These are phyloP conservation scores for Cathartes aura DNA, from an alignment of 2,113 vertebrate genomes.

Conservation along the genomic window DNA sequence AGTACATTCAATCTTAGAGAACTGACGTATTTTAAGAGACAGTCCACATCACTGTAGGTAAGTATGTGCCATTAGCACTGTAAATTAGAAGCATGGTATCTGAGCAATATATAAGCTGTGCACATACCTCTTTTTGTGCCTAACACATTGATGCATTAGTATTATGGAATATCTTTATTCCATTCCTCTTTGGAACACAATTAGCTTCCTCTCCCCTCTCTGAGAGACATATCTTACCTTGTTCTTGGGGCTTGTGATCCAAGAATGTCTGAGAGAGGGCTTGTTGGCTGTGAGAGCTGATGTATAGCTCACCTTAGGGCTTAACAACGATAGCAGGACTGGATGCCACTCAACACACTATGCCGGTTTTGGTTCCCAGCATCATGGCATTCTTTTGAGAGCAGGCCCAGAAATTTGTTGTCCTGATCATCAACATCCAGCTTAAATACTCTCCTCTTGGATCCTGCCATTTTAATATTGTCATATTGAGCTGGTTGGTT, in stretches of 20 bases:
- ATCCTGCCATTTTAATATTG: background rate
- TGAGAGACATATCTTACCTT: background rate
- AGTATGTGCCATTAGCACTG: background rate
- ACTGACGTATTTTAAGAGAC: background rate
- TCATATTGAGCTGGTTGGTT: background rate
- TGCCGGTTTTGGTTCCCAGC: background rate
- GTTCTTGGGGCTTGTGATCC: background rate
- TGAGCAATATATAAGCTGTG: background rate
- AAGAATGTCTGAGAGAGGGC: background rate
- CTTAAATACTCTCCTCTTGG: background rate
- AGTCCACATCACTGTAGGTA: background rate
- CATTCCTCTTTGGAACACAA: background rate
- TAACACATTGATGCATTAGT: background rate
- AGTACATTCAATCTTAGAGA: background rate
- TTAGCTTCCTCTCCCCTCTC: background rate
- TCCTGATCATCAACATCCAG: background rate
- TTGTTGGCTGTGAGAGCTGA: background rate
- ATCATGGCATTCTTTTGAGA: background rate
- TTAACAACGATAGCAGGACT: background rate
- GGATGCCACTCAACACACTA: background rate
- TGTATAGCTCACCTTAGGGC: background rate
- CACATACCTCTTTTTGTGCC: background rate
- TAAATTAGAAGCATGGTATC: background rate
- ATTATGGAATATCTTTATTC: background rate
- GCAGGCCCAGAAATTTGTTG: background rate